These are phyloP conservation scores for Cyrtonyx montezumae DNA, from an alignment of 2,113 vertebrate species.

Conservation along the genomic window DNA sequence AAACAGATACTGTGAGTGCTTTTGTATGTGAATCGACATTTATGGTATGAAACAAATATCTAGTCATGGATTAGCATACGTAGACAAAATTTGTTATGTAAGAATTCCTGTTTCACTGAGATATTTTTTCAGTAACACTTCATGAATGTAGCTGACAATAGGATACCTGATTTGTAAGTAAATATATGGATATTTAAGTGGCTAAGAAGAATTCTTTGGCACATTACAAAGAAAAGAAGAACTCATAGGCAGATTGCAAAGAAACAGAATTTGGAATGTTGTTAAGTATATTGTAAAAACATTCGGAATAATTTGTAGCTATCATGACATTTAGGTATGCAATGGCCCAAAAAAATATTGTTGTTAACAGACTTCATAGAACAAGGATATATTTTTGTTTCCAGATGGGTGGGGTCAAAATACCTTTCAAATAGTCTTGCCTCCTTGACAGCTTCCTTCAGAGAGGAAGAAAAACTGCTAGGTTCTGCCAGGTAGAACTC, in stretches of 20 bases:
- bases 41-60: background rate
- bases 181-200: background rate
- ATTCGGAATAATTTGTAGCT: background rate
- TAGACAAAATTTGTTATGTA: background rate
- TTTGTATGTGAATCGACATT: background rate
- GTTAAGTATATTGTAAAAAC: background rate
- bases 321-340: background rate
- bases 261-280: background rate
- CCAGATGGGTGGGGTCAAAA: background rate
- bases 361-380: background rate
- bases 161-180: background rate
- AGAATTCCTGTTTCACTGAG: background rate
- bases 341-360: rapidly evolving
- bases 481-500: background rate
- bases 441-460: background rate
- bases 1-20: background rate
- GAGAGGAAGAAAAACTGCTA: background rate
- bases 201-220: background rate
- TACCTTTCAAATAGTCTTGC: background rate
- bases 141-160: background rate
- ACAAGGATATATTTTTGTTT: background rate
- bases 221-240: background rate
- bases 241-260: background rate
- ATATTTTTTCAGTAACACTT: background rate
- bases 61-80: background rate